Evolutionary conservation across 2,113 vertebrate genomes (phyloP), one percentile per base, ranked within the genome.

Genomic region (Elephas maximus): DNA sequence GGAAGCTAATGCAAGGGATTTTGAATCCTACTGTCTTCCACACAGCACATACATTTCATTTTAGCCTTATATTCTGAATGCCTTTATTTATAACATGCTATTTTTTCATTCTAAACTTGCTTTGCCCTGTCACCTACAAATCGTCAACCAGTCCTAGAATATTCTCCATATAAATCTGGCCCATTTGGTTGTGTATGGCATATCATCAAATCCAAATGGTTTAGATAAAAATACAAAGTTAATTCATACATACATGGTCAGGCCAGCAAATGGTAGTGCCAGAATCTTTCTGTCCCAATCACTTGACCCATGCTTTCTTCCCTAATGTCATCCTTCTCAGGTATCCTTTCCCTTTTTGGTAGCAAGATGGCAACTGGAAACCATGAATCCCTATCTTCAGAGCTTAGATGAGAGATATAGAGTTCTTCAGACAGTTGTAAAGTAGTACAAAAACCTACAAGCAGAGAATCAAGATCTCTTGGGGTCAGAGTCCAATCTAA

Each of bases 181-280:
- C 92, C 60, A 92, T 87, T 92, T 84, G 71, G 53, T 95, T 90
- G 94, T 78, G 73, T 88, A 33, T 37, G n/a, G 71, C 15, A 85
- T 12, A 94, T 95, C 63, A 88, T 88, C 30, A 95, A 91, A 88
- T 48, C 12, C 8, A 94, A 69, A 18, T 92, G 2, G 1, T 33
- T 78, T 60, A 95, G 44, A 82, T 23, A 89, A 93, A 95, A 93
- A 77, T 51, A 71, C 95, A 94, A 93, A 84, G 24, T 71, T 88
- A 92, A 77, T 71, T 53, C 23, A 88, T 45, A 8, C 23, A 88
- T 45, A 8, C 8, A 57, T 90, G 33, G 21, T 41, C 51, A 88
- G 28, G 12, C 48, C 85, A 81, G 90, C 11, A 76, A 89, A 88
- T 45, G 20, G 9, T 76, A 12, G n/a, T 53, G 7, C 51, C 11